A percentile compares a stretch with the other conserved stretches of the same genome.
Evolutionary conservation across 1,140 invertebrate species (phyloP).

Genomic region (Zelostemma sp.): DNA sequence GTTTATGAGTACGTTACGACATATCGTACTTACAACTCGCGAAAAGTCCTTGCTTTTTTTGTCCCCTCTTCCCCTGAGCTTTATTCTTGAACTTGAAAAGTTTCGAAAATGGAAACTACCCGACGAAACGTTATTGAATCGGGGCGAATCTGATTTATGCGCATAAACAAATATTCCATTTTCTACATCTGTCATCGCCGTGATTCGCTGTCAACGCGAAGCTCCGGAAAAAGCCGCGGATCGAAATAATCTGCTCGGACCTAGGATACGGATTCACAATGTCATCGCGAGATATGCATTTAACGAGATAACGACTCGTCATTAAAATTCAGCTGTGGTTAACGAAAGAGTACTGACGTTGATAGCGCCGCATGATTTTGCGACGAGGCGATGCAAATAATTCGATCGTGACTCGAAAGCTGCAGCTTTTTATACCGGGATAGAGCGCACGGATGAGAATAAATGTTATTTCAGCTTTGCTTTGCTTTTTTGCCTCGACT

Average conservation of each 20-base stretch:
- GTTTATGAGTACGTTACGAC: not conserved
- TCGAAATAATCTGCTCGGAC: conserved; percentile 3
- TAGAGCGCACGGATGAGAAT: not conserved
- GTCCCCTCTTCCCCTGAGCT: not conserved
- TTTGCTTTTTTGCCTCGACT: not conserved
- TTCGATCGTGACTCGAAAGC: conserved; percentile 7
- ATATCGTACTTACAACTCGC: not conserved
- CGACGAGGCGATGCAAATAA: not conserved
- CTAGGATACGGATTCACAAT: not conserved
- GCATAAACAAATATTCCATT: conserved; percentile 7
- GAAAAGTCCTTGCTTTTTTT: not conserved
- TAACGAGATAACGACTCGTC: conserved; percentile 5
- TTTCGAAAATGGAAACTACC: not conserved
- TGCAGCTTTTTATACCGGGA: not conserved
- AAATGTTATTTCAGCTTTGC: not conserved
- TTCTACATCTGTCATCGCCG: not conserved
- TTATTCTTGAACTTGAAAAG: too few species aligned
- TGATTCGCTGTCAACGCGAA: conserved; percentile 1
- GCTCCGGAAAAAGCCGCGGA: not conserved
- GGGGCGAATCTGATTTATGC: not conserved
- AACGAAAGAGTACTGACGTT: conserved; percentile 2
- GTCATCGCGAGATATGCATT: conserved; percentile 6
- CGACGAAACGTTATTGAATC: too few species aligned
- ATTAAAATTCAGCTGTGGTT: conserved; percentile 3
- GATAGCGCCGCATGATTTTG: not conserved